These are phyloP conservation scores for Drepanosiphum platanoidis DNA, from an alignment of 2,888 invertebrate species.

Conservation along the genomic window DNA sequence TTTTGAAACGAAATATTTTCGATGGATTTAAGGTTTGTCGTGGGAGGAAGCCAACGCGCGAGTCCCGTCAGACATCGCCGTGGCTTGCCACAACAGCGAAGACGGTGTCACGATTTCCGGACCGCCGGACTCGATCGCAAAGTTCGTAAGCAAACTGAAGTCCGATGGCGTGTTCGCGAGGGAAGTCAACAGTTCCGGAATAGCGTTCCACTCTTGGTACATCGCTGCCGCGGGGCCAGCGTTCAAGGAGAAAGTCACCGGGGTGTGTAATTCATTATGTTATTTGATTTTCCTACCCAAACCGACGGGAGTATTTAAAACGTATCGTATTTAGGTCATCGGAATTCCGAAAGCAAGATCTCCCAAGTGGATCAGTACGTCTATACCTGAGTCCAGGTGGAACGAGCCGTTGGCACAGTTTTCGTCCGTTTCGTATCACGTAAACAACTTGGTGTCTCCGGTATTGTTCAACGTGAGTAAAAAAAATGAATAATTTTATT, in stretches of 20 bases:
- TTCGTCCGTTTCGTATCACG: conserved; percentile 93
- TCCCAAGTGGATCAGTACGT: conserved; percentile 91
- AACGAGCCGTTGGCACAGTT: conserved; percentile 78
- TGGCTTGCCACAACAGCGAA: conserved; percentile 93
- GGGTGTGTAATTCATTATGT: conserved; percentile 65
- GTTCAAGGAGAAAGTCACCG: conserved; percentile 79
- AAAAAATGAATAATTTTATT: neutral
- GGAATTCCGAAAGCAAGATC: conserved; percentile 81
- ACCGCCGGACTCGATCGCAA: conserved; percentile 75
- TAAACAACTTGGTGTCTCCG: conserved; percentile 93
- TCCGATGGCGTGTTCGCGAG: conserved; percentile 84
- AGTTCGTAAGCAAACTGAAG: conserved; percentile 76
- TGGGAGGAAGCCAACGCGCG: conserved; percentile 83
- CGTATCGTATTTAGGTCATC: conserved; percentile 71
- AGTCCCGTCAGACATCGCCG: conserved; percentile 81
- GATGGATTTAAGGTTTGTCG: conserved; percentile 70
- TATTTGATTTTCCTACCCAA: neutral
- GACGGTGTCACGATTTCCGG: conserved; percentile 97
- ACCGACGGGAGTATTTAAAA: neutral
- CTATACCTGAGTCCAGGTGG: conserved; percentile 89
- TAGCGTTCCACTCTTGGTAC: conserved; percentile 93
- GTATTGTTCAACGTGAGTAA: conserved; percentile 70
- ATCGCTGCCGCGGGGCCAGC: conserved; percentile 86
- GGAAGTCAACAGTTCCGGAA: conserved; percentile 80
- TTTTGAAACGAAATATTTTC: neutral